Conservation (phyloP, 1,140 invertebrate species). For the Globodera ellingtonae region DNA sequence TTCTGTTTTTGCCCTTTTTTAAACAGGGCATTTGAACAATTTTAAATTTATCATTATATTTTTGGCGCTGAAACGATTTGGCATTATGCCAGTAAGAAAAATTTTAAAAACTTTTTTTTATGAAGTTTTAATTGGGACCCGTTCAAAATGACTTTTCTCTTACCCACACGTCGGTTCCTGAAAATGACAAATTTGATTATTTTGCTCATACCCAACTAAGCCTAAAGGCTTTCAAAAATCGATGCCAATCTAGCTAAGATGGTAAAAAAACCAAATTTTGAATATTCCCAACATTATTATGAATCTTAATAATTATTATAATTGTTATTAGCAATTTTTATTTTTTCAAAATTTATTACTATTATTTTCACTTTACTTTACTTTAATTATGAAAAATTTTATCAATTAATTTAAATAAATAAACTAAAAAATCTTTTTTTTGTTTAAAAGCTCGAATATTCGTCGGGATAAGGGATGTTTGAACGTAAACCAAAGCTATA, state of each 20-base stretch:
- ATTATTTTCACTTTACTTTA: too few species aligned
- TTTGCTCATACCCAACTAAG: background rate
- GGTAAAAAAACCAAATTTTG: too few species aligned
- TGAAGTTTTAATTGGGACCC: background rate
- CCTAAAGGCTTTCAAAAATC: background rate
- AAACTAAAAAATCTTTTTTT: too few species aligned
- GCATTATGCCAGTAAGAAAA: background rate
- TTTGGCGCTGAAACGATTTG: background rate
- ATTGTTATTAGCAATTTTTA: too few species aligned
- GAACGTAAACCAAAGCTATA: too few species aligned
- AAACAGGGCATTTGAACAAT: background rate
- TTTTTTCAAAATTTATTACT: too few species aligned
- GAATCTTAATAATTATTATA: background rate
- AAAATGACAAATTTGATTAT: background rate
- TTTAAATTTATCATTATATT: background rate
- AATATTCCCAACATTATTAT: background rate
- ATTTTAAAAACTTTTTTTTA: background rate
- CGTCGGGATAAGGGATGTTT: too few species aligned
- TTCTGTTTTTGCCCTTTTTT: background rate
- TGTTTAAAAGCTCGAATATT: too few species aligned
- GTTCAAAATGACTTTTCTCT: background rate
- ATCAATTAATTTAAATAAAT: slow-evolving; percentile 8
- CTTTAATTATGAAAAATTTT: too few species aligned
- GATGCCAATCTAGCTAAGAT: too few species aligned
- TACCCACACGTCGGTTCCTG: slow-evolving; percentile 21